phyloP scores from a whole-genome alignment of 2,113 vertebrate species.

The Dicerorhinus sumatrensis region DNA sequence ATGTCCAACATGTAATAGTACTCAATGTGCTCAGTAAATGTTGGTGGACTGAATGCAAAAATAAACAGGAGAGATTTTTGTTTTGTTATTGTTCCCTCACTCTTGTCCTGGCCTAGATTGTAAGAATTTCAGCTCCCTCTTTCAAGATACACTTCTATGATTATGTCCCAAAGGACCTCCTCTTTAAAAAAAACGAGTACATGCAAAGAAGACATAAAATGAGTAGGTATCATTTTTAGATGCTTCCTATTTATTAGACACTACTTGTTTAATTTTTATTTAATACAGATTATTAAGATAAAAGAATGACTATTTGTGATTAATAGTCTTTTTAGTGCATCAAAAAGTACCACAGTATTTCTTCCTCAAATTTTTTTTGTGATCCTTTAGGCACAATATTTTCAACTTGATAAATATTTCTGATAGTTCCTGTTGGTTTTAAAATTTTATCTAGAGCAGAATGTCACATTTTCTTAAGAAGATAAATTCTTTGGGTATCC shows the following conservation, averaged over 20 bases:
- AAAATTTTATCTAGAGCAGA: neutral
- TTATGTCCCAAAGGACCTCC: neutral
- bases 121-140: neutral
- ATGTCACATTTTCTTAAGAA: neutral
- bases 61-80: neutral
- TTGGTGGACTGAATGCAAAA: neutral
- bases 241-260: neutral
- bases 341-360: neutral
- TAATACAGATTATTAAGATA: neutral
- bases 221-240: neutral
- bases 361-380: neutral
- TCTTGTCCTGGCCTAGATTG: neutral
- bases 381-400: neutral
- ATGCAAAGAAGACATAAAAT: neutral
- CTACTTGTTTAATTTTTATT: neutral
- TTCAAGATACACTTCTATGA: neutral
- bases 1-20: neutral
- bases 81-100: neutral
- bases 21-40: neutral
- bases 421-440: neutral
- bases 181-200: neutral
- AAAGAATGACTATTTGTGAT: neutral
- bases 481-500: neutral
- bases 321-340: neutral
- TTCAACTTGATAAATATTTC: slow-evolving; percentile 4